These are phyloP conservation scores for Drosophila mimica DNA, from an alignment of 2,888 invertebrate species.

Conservation along the genomic window DNA sequence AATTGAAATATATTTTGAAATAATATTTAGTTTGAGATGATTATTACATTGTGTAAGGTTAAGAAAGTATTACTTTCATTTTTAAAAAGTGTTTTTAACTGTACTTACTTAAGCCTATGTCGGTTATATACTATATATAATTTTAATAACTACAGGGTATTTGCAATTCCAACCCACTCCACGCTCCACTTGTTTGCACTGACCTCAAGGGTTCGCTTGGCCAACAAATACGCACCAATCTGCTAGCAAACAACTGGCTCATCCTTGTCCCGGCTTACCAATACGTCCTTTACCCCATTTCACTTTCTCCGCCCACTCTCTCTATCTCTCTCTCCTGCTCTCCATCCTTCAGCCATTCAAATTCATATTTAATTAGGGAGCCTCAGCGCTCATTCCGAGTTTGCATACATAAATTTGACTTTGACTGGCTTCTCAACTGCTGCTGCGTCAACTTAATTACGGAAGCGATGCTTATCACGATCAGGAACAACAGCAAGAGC, in stretches of 20 bases:
- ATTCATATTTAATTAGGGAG: slow-evolving; percentile 76
- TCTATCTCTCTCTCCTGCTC: background rate
- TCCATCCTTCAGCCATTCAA: slow-evolving; percentile 26
- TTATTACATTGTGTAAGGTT: background rate
- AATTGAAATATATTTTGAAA: background rate
- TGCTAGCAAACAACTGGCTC: slow-evolving; percentile 56
- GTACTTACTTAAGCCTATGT: background rate
- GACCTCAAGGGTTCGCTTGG: slow-evolving; percentile 18
- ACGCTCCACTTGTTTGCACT: slow-evolving; percentile 1
- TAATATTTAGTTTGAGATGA: background rate
- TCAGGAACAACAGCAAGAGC: slow-evolving; percentile 26
- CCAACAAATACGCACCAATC: slow-evolving; percentile 58
- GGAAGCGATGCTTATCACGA: slow-evolving; percentile 68
- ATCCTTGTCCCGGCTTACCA: slow-evolving; percentile 21
- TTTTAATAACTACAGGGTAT: slow-evolving; percentile 19
- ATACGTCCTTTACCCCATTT: background rate
- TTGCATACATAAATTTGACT: slow-evolving; percentile 41
- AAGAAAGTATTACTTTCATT: background rate
- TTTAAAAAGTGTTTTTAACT: too few relatives aligned
- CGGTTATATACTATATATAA: background rate
- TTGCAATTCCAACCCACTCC: background rate
- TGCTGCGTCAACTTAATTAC: slow-evolving; percentile 73
- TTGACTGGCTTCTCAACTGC: slow-evolving; percentile 44
- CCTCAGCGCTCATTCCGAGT: slow-evolving; percentile 1
- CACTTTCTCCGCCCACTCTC: background rate